Conservation (phyloP, 2,797 vertebrate genomes). For the Urosaurus nigricauda region DNA sequence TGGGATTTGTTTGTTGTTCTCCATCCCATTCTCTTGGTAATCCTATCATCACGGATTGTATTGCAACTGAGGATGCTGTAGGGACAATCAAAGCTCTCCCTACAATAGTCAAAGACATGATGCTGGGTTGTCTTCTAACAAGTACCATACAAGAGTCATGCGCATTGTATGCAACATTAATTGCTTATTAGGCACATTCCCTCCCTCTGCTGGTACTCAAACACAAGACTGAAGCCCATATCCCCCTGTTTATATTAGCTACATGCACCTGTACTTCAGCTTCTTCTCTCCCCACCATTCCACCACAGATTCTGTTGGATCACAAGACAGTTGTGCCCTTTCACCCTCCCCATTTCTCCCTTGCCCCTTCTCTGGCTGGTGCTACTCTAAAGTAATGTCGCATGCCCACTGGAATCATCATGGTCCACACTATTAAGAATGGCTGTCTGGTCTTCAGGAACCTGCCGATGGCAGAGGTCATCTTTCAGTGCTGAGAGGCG, state of each 20-base stretch:
- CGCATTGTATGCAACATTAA: not conserved
- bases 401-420: slow-evolving; percentile 87
- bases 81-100: not conserved
- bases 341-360: slow-evolving; percentile 1
- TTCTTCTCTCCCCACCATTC: slow-evolving; percentile 1
- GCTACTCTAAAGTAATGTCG: slow-evolving; percentile 88
- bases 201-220: not conserved
- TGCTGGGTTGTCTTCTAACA: slow-evolving; percentile 6
- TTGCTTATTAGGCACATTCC: slow-evolving; percentile 13
- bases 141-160: not conserved
- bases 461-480: slow-evolving; percentile 89
- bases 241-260: not conserved
- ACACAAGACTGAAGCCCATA: not conserved
- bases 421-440: slow-evolving; percentile 95
- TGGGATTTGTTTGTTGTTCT: not conserved
- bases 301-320: not conserved
- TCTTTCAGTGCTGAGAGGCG: slow-evolving; percentile 89
- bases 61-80: not conserved
- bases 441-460: slow-evolving; percentile 93
- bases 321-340: slow-evolving; percentile 19
- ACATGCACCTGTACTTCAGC: slow-evolving; percentile 16
- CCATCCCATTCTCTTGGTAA: not conserved
- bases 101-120: not conserved
- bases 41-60: not conserved
- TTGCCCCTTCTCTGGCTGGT: slow-evolving; percentile 63